These are phyloP conservation scores for Leuctra nigra DNA, from an alignment of 2,888 invertebrate species.

Conservation along the genomic window DNA sequence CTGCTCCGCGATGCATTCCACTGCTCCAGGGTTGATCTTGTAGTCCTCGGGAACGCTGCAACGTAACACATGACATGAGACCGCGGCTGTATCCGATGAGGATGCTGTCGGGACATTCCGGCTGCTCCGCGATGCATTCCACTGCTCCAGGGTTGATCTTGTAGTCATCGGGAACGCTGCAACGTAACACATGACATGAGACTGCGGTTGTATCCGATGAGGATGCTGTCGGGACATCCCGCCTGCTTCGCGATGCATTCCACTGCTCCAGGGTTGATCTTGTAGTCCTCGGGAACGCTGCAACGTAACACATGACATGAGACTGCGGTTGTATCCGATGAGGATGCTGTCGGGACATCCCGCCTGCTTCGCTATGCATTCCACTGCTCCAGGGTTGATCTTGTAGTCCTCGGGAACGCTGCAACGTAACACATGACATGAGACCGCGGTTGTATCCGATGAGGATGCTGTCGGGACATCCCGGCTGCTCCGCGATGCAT, in stretches of 20 bases:
- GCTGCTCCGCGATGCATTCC: slow-evolving; percentile 84
- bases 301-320: too few relatives aligned
- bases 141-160: slow-evolving; percentile 95
- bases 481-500: slow-evolving; percentile 80
- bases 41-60: slow-evolving; percentile 85
- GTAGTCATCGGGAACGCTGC: slow-evolving; percentile 86
- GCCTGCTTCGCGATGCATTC: slow-evolving; percentile 88
- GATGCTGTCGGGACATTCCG: slow-evolving; percentile 69
- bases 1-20: slow-evolving; percentile 84
- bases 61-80: too few relatives aligned
- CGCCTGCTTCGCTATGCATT: slow-evolving; percentile 83
- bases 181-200: too few relatives aligned
- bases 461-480: slow-evolving; percentile 68
- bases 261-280: slow-evolving; percentile 92
- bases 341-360: slow-evolving; percentile 71
- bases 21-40: slow-evolving; percentile 92
- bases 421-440: too few relatives aligned
- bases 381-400: slow-evolving; percentile 92
- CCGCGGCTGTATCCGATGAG: slow-evolving; percentile 95
- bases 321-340: slow-evolving; percentile 91
- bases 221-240: slow-evolving; percentile 66
- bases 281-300: slow-evolving; percentile 90
- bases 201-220: slow-evolving; percentile 94
- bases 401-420: slow-evolving; percentile 93
- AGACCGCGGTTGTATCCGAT: slow-evolving; percentile 95